phyloP scores from a whole-genome alignment of 1,140 invertebrate species.

The Drepana arcuata region DNA sequence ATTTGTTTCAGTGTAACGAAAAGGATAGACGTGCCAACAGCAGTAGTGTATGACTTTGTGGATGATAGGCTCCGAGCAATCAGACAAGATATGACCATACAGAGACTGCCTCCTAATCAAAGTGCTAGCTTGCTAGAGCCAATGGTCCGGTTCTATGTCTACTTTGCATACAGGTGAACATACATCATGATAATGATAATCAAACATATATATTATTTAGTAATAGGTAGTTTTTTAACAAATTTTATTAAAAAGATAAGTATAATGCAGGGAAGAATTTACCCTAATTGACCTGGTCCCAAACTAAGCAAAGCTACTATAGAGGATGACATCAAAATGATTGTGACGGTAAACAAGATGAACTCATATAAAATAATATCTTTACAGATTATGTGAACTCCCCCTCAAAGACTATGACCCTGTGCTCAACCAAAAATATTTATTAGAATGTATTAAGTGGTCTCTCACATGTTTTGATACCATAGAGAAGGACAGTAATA shows the following conservation, averaged over 20 bases:
- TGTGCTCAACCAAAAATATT: conserved; percentile 74
- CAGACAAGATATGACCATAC: conserved; percentile 84
- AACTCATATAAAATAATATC: too few species aligned
- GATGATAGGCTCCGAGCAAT: conserved; percentile 83
- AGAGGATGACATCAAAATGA: too few species aligned
- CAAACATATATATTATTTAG: too few species aligned
- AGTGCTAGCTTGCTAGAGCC: conserved; percentile 77
- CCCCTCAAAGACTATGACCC: conserved; percentile 70
- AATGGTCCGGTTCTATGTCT: conserved; percentile 80
- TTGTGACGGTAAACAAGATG: too few species aligned
- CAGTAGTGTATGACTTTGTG: conserved; percentile 80
- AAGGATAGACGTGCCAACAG: conserved; percentile 68
- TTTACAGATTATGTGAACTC: conserved; percentile 69
- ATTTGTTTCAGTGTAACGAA: conserved; percentile 70
- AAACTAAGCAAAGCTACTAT: too few species aligned
- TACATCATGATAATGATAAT: too few species aligned
- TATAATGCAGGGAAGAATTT: too few species aligned
- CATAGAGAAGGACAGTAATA: conserved; percentile 17
- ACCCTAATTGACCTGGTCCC: too few species aligned
- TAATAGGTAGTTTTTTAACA: too few species aligned
- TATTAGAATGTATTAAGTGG: conserved; percentile 75
- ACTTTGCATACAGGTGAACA: conserved; percentile 80
- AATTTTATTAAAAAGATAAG: too few species aligned
- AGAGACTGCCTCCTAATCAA: conserved; percentile 71
- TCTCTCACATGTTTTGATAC: conserved; percentile 72